A percentile compares a stretch with the other conserved stretches of the same genome.
These are phyloP conservation scores for Oscheius sp. DNA, from an alignment of 1,140 invertebrate species.

Conservation along the genomic window DNA sequence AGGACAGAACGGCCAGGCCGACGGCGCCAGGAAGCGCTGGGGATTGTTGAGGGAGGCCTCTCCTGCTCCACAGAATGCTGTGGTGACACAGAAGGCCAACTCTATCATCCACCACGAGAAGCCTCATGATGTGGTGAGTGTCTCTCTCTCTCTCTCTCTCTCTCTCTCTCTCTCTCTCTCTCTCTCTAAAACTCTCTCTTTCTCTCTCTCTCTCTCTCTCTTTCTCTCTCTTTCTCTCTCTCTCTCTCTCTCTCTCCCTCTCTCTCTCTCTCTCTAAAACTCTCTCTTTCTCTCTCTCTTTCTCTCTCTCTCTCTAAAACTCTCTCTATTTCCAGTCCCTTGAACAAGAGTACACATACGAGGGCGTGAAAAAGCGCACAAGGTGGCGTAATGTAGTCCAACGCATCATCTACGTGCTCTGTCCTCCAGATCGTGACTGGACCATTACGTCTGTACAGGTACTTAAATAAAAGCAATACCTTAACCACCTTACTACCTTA, in stretches of 20 bases:
- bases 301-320: no score
- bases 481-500: neutral
- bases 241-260: no score
- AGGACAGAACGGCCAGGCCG: slow-evolving; percentile 10
- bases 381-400: slow-evolving; percentile 5
- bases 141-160: no score
- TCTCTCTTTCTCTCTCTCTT: no score
- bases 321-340: neutral
- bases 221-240: no score
- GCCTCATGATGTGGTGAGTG: neutral
- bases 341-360: slow-evolving; percentile 22
- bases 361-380: slow-evolving; percentile 29
- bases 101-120: neutral
- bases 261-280: no score
- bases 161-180: no score
- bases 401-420: slow-evolving; percentile 24
- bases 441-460: slow-evolving; percentile 59
- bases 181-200: no score
- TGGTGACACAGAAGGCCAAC: neutral
- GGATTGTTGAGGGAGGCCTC: slow-evolving; percentile 9
- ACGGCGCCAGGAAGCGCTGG: slow-evolving; percentile 13
- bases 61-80: slow-evolving; percentile 18
- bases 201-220: no score
- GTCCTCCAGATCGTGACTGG: slow-evolving; percentile 53
- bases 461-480: slow-evolving; percentile 16